These are phyloP conservation scores for Bergia puertoricense DNA, from an alignment of 92 coral and sea anemone genomes.

Conservation along the genomic window DNA sequence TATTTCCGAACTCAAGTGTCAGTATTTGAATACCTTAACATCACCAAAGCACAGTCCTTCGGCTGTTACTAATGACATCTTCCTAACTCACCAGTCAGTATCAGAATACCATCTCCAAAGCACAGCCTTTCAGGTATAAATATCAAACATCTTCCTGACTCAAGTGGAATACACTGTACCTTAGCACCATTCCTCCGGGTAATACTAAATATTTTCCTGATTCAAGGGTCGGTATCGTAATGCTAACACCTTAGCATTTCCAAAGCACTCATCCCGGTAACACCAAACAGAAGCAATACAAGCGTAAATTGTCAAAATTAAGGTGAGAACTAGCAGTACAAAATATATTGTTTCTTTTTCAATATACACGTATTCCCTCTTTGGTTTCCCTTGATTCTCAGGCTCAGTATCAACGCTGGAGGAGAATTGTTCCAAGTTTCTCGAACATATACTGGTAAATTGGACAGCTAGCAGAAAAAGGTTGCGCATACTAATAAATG, in stretches of 20 bases:
- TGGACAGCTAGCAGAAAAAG: neutral
- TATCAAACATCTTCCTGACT: too few species aligned
- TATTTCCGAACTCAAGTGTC: too few species aligned
- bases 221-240: too few species aligned
- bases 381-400: neutral
- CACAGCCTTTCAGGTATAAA: too few species aligned
- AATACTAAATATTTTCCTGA: too few species aligned
- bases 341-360: constrained; percentile 24
- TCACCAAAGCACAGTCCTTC: too few species aligned
- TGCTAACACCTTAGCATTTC: neutral
- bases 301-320: neutral
- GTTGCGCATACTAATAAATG: neutral
- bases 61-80: too few species aligned
- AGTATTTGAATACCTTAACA: too few species aligned
- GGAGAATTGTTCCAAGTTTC: neutral
- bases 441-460: neutral
- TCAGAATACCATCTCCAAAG: too few species aligned
- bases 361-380: neutral
- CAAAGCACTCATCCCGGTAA: neutral
- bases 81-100: too few species aligned
- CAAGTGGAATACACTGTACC: too few species aligned
- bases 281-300: constrained; percentile 4
- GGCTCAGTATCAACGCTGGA: neutral
- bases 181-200: too few species aligned
- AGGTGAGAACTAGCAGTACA: neutral